Base-by-base conservation (phyloP, 2,113 vertebrate species). In the Heptranchias perlo region DNA sequence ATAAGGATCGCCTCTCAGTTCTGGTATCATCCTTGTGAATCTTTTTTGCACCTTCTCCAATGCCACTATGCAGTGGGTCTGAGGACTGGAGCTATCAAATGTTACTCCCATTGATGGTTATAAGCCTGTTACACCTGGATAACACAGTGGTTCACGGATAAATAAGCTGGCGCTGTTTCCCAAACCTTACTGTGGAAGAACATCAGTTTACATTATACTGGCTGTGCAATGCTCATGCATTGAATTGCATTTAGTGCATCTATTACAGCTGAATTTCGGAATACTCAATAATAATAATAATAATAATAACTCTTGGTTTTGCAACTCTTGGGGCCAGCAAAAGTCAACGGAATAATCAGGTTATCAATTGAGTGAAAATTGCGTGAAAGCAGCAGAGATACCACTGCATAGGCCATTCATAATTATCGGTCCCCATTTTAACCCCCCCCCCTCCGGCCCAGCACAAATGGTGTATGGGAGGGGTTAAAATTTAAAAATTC, bases 51-150 rank as follows among this genome's bases (percentile, higher is more conserved):
- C n/a, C n/a, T n/a, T n/a, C n/a, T n/a, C n/a, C n/a, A n/a, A n/a
- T n/a, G n/a, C n/a, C n/a, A n/a, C n/a, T n/a, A 95, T 69, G 93
- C 44, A 95, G 94, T 39, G 44, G 64, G 31, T 52, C 94, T 95
- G 44, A 69, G 47, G 65, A 16, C 28, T 6, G 47, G 44, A 95
- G 64, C 94, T 69, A 52, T 62, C 3, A 16, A 49, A 35, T 31
- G 69, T 95, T 69, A 47, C 44, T 69, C 35, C 92, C 47, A 1
- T 31, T 25, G 23, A n/a, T 73, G 64, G 44, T 95, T 95, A 52
- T 47, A 35, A 69, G 28, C 44, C 44, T 35, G 18, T 49, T 67
- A 47, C 64, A 69, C 69, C 16, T 67, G 64, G 16, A 49, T 95
- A 52, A 67, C 44, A 49, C 58, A 39, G 18, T 93, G 94, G 31